phyloP scores from a whole-genome alignment of 1,140 invertebrate genomes.

The Zaprionus kolodkinae region DNA sequence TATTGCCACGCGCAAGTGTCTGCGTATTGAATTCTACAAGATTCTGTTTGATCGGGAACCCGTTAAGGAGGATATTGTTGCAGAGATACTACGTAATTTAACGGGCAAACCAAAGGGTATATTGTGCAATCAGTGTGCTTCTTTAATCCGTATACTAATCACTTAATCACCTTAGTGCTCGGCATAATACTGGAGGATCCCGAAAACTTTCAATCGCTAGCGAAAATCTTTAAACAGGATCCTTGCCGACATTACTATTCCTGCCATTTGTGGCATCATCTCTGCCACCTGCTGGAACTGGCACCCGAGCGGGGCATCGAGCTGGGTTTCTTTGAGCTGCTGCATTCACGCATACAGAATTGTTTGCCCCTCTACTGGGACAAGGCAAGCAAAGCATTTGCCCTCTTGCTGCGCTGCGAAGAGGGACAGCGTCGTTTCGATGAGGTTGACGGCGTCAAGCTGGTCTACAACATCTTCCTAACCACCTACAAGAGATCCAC shows the following conservation, averaged over 20 bases:
- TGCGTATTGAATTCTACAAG: constrained; percentile 64
- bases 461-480: constrained; percentile 54
- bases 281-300: constrained; percentile 65
- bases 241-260: constrained; percentile 57
- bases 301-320: constrained; percentile 57
- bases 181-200: constrained; percentile 46
- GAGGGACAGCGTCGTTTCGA: constrained; percentile 72
- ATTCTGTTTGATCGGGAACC: constrained; percentile 42
- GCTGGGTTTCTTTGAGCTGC: constrained; percentile 68
- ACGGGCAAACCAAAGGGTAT: constrained; percentile 64
- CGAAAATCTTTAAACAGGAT: constrained; percentile 56
- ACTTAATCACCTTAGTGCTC: constrained; percentile 40
- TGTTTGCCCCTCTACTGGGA: constrained; percentile 53
- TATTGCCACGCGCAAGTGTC: constrained; percentile 55
- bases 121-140: background rate
- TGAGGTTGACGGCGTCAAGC: constrained; percentile 57
- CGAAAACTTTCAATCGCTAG: constrained; percentile 45
- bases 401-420: constrained; percentile 60
- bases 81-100: constrained; percentile 67
- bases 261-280: constrained; percentile 62
- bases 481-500: background rate
- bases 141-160: background rate
- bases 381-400: constrained; percentile 68
- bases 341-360: constrained; percentile 49
- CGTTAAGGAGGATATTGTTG: constrained; percentile 32